phyloP scores from a whole-genome alignment of 1,140 invertebrate genomes.

The Drosophila nikananu region DNA sequence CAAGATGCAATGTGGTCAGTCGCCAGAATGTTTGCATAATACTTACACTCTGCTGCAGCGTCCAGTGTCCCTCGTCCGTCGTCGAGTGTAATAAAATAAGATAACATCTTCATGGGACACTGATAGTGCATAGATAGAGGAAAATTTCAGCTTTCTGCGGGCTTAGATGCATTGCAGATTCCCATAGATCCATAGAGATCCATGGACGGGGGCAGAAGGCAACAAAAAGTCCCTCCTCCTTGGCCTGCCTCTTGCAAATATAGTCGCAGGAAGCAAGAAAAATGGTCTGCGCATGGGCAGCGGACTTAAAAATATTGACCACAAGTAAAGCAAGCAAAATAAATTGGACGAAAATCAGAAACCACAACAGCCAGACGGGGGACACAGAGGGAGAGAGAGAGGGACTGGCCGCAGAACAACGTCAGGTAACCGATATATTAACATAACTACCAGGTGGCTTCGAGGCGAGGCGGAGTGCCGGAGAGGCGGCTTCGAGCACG shows the following conservation, averaged over 20 bases:
- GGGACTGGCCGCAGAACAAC: slow-evolving; percentile 32
- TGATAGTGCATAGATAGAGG: slow-evolving; percentile 43
- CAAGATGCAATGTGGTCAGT: slow-evolving; percentile 13
- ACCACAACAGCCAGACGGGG: slow-evolving; percentile 25
- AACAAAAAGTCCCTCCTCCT: slow-evolving; percentile 5
- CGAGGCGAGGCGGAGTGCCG: slow-evolving; percentile 11
- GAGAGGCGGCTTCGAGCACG: slow-evolving; percentile 8
- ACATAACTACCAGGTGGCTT: slow-evolving; percentile 69
- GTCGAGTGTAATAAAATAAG: slow-evolving; percentile 41
- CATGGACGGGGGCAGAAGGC: not conserved
- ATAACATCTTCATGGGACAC: slow-evolving; percentile 52
- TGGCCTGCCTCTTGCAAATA: slow-evolving; percentile 27
- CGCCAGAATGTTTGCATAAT: slow-evolving; percentile 35
- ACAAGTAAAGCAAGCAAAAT: slow-evolving; percentile 51
- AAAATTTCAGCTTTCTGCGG: slow-evolving; percentile 37
- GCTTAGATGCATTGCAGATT: slow-evolving; percentile 41
- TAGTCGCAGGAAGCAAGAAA: slow-evolving; percentile 46
- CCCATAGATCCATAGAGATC: slow-evolving; percentile 33
- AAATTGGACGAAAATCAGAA: slow-evolving; percentile 54
- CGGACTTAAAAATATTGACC: slow-evolving; percentile 49
- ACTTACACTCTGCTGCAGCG: slow-evolving; percentile 6
- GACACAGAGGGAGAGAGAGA: not conserved
- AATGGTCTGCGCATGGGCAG: slow-evolving; percentile 40
- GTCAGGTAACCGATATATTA: slow-evolving; percentile 70
- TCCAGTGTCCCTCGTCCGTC: slow-evolving; percentile 1